Conservation (phyloP, 1,140 invertebrate genomes). For the Pemphigus obesinymphae region DNA sequence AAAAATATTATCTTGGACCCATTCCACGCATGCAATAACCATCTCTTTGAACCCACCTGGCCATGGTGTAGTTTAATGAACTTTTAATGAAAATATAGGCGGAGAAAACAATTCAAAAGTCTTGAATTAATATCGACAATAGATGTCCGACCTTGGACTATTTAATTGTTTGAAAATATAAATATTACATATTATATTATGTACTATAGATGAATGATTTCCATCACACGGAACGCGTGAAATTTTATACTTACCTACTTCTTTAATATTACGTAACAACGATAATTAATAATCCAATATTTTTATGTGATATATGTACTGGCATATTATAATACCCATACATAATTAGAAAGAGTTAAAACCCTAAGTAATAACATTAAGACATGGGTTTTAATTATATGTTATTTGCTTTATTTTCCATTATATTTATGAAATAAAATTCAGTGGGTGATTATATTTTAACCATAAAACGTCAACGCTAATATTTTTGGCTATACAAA, state of each 20-base stretch:
- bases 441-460: no score
- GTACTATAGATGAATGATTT: background rate
- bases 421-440: no score
- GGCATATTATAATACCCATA: background rate
- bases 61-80: conserved; percentile 20
- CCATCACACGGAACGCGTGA: background rate
- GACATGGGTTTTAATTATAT: no score
- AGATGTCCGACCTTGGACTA: conserved; percentile 8
- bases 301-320: background rate
- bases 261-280: background rate
- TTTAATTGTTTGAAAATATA: conserved; percentile 2
- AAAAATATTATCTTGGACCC: background rate
- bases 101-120: conserved; percentile 22
- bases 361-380: background rate
- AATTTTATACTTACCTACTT: background rate
- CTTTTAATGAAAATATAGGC: background rate
- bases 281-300: background rate
- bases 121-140: conserved; percentile 1
- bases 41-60: background rate
- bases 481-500: no score
- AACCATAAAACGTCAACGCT: no score
- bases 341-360: background rate
- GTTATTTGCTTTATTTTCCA: no score
- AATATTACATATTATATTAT: no score
- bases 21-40: background rate